These are phyloP conservation scores for Uloborus diversus DNA, from an alignment of 1,140 invertebrate species.

Conservation along the genomic window DNA sequence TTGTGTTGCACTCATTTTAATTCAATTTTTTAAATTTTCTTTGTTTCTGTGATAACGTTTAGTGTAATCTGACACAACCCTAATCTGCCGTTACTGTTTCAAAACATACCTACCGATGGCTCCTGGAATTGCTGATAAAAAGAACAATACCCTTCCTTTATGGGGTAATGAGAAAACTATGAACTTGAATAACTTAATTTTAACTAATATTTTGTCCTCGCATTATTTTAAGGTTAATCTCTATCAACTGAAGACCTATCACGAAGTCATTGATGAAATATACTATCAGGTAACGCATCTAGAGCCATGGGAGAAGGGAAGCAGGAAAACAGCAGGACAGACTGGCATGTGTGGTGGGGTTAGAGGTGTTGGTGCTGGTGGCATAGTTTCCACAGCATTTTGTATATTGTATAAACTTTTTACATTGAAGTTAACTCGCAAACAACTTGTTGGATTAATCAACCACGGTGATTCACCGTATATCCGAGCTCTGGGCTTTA, in stretches of 20 bases:
- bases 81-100: too few relatives aligned
- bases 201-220: constrained; percentile 98
- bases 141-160: constrained; percentile 72
- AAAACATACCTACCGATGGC: constrained; percentile 41
- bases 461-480: constrained; percentile 97
- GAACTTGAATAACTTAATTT: constrained; percentile 97
- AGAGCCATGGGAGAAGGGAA: constrained; percentile 99
- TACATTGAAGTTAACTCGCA: constrained; percentile 93
- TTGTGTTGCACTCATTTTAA: too few relatives aligned
- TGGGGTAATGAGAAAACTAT: constrained; percentile 99
- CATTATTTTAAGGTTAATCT: constrained; percentile 99
- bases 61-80: too few relatives aligned
- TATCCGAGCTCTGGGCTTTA: constrained; percentile 95
- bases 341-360: constrained; percentile 99
- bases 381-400: constrained; percentile 98
- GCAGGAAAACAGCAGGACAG: constrained; percentile 83
- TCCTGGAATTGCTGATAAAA: constrained; percentile 56
- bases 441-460: constrained; percentile 95
- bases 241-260: constrained; percentile 97
- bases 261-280: constrained; percentile 99
- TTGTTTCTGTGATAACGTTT: too few relatives aligned
- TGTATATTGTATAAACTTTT: constrained; percentile 99
- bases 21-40: too few relatives aligned
- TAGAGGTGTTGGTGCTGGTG: constrained; percentile 96
- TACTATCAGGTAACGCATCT: constrained; percentile 97